Conservation (phyloP, 2,113 vertebrate species). For the Maccullochella peelii region DNA sequence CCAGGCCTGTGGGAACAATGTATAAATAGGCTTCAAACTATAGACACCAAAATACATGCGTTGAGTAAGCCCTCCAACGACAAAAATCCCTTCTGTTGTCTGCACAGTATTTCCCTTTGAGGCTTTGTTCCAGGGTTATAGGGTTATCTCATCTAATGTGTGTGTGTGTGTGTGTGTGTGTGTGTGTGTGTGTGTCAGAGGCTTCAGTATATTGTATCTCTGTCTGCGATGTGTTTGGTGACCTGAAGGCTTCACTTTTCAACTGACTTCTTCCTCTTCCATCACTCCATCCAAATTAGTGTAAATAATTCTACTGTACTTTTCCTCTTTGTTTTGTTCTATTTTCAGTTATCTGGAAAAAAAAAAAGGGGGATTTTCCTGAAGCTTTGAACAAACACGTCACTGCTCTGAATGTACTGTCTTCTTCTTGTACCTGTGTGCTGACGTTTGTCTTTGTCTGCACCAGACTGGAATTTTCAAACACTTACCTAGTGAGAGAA, state of each 20-base stretch:
- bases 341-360: not conserved
- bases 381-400: not conserved
- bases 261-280: not conserved
- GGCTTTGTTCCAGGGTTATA: not conserved
- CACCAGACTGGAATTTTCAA: slow-evolving; percentile 37
- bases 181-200: not conserved
- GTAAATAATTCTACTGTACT: not conserved
- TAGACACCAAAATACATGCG: no score
- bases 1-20: not conserved
- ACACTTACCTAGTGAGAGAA: slow-evolving; percentile 14
- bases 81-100: not conserved
- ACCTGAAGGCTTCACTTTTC: no score
- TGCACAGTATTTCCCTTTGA: not conserved
- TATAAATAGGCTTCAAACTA: no score
- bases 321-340: not conserved
- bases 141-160: not conserved
- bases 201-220: not conserved
- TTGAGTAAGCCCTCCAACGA: not conserved
- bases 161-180: no score
- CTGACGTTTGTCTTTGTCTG: not conserved
- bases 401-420: not conserved
- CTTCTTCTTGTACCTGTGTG: not conserved
- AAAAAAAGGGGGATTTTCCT: slow-evolving; percentile 22
- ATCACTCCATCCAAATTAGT: not conserved
- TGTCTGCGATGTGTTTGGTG: not conserved